Evolutionary conservation across 2,797 vertebrate species (phyloP), one percentile per base, ranked within the genome.

Genomic region (Buphagus erythrorhynchus): DNA sequence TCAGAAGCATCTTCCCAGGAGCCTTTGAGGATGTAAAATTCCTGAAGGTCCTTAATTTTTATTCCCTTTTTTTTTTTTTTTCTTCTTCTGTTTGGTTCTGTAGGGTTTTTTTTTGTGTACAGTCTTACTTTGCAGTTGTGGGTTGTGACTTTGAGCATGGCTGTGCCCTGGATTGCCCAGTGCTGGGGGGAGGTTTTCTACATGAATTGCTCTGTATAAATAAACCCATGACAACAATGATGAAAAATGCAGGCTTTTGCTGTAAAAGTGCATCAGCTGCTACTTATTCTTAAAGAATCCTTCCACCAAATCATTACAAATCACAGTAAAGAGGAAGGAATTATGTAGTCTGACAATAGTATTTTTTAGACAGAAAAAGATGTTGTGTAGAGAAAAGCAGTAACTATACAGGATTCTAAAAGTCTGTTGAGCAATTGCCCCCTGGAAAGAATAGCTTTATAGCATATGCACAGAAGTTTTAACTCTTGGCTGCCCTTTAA

Each of bases 241-340:
- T 86, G 88, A 96, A 94, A 97, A 97, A 96, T 69, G 72, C 28
- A 95, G 86, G 49, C 82, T 97, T 97, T 96, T 63, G 73, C 77
- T 95, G 86, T 62, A 95, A 82, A 97, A 96, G 80, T 89, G 82
- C 94, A 97, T 95, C 83, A 79, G 52, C 88, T 69, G 43, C 52
- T 86, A 75, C 84, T 94, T 96, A 83, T 93, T 87, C 58, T 88
- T 90, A 94, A 96, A 80, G 63, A 82, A 86, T 72, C 69, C 74
- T 80, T 81, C 77, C 77, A 89, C 86, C 59, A 65, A 68, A 89
- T 96, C 82, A 55, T 93, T 89, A 90, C 84, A 90, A 88, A 92
- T 89, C 58, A 69, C 57, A 69, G 57, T 18, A 31, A 77, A 62
- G 31, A 35, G 21, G 12, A 69, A 77, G 35, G 48, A 77, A 62